These are phyloP conservation scores for Ictidomys tridecemlineatus DNA, from an alignment of 2,113 vertebrate genomes.

Conservation along the genomic window DNA sequence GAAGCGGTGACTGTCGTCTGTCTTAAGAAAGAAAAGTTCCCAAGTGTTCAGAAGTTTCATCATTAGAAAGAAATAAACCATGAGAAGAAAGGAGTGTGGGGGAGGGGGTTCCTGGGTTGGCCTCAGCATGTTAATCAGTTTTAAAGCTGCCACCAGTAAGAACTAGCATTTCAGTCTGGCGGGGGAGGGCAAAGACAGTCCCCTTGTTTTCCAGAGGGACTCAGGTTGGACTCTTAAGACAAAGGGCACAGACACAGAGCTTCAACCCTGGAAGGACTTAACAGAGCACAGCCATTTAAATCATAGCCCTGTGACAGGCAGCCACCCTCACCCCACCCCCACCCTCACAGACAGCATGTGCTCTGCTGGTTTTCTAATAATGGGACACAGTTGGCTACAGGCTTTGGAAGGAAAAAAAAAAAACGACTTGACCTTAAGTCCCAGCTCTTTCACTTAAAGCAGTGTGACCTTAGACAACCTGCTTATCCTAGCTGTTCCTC, in stretches of 20 bases:
- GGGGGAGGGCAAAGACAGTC: neutral
- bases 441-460: constrained; percentile 54
- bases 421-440: constrained; percentile 71
- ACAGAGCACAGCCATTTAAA: constrained; percentile 11
- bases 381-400: constrained; percentile 76
- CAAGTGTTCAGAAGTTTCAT: constrained; percentile 29
- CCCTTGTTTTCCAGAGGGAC: constrained; percentile 36
- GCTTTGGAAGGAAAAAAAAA: constrained; percentile 40
- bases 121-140: constrained; percentile 75
- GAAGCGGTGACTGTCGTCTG: neutral
- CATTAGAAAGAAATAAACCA: constrained; percentile 1
- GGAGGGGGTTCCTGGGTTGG: constrained; percentile 7
- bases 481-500: neutral
- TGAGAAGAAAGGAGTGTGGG: constrained; percentile 1
- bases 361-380: constrained; percentile 76
- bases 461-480: neutral
- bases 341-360: neutral
- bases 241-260: constrained; percentile 46
- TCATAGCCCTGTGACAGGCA: constrained; percentile 44
- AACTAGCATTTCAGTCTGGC: constrained; percentile 35
- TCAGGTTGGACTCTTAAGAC: constrained; percentile 57
- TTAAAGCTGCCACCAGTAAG: constrained; percentile 65
- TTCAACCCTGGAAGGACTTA: neutral
- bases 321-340: neutral
- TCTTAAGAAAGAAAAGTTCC: constrained; percentile 9